These are phyloP conservation scores for Andrena flavipes DNA, from an alignment of 2,888 invertebrate species.

Conservation along the genomic window DNA sequence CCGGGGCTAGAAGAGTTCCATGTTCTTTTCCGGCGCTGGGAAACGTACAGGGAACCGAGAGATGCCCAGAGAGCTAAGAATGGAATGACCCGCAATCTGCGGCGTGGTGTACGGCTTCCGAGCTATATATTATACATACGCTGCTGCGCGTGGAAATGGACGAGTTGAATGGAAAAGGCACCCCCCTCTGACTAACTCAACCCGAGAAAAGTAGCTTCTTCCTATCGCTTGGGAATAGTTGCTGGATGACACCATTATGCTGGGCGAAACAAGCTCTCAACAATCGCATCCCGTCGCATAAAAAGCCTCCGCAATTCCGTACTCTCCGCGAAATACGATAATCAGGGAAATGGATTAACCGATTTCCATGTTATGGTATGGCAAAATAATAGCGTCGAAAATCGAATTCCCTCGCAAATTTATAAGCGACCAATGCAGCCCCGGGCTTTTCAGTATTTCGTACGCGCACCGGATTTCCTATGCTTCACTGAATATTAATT, in stretches of 20 bases:
- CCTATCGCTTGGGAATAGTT: conserved; percentile 11
- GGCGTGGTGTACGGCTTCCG: conserved; percentile 28
- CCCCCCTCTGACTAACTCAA: conserved; percentile 26
- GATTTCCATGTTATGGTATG: neutral
- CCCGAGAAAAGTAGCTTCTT: conserved; percentile 37
- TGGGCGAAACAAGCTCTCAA: neutral
- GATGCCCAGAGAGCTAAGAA: conserved; percentile 35
- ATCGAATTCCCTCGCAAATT: conserved; percentile 10
- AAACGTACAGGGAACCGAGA: neutral
- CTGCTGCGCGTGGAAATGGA: conserved; percentile 44
- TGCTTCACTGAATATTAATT: conserved; percentile 49
- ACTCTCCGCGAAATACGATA: neutral
- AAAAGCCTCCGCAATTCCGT: neutral
- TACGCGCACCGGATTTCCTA: conserved; percentile 34
- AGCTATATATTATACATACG: conserved; percentile 41
- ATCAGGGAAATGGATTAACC: neutral
- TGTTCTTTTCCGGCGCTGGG: neutral
- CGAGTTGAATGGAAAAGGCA: conserved; percentile 33
- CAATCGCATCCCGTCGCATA: neutral
- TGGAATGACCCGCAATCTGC: conserved; percentile 58
- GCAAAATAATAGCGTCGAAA: conserved; percentile 18
- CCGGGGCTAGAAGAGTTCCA: conserved; percentile 38
- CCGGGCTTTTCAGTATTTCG: conserved; percentile 18
- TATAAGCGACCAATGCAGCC: neutral
- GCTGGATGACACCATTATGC: neutral